phyloP scores from a whole-genome alignment of 1,140 invertebrate genomes.

The Lordiphosa mommai region DNA sequence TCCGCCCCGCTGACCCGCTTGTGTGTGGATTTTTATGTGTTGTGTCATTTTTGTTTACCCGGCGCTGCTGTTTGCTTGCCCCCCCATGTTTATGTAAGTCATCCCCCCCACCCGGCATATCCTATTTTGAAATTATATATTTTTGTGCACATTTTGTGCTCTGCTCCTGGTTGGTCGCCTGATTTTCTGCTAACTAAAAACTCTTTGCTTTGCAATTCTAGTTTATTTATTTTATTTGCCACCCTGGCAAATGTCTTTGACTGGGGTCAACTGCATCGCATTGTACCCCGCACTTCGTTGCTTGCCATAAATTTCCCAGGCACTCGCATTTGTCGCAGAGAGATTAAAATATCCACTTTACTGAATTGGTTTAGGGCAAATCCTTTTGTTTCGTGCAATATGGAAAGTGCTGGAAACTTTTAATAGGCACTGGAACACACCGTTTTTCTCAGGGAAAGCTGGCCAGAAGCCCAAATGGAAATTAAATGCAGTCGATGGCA shows the following conservation, averaged over 20 bases:
- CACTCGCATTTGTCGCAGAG: constrained; percentile 20
- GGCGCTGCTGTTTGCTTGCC: constrained; percentile 53
- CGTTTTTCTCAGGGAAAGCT: not conserved
- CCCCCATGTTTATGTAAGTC: constrained; percentile 75
- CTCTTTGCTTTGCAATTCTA: constrained; percentile 68
- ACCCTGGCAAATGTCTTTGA: constrained; percentile 46
- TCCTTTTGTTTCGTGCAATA: constrained; percentile 34
- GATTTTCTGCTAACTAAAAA: constrained; percentile 68
- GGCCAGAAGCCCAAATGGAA: constrained; percentile 9
- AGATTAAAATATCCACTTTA: constrained; percentile 54
- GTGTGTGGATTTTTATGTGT: constrained; percentile 69
- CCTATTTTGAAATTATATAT: constrained; percentile 73
- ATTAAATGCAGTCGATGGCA: constrained; percentile 14
- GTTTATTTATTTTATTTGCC: constrained; percentile 75
- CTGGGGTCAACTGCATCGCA: constrained; percentile 56
- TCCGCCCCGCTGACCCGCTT: constrained; percentile 9
- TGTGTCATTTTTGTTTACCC: constrained; percentile 76
- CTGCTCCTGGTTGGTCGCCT: constrained; percentile 21
- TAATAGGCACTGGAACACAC: constrained; percentile 20
- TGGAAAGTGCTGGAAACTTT: constrained; percentile 42
- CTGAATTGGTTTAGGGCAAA: constrained; percentile 40
- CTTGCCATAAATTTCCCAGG: constrained; percentile 30
- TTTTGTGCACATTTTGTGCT: constrained; percentile 59
- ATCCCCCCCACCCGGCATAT: constrained; percentile 36
- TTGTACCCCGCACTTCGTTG: constrained; percentile 14